A percentile compares a stretch with the other conserved stretches of the same genome.
Evolutionary conservation across 2,797 vertebrate species (phyloP).

Genomic region (Antennarius maculatus): DNA sequence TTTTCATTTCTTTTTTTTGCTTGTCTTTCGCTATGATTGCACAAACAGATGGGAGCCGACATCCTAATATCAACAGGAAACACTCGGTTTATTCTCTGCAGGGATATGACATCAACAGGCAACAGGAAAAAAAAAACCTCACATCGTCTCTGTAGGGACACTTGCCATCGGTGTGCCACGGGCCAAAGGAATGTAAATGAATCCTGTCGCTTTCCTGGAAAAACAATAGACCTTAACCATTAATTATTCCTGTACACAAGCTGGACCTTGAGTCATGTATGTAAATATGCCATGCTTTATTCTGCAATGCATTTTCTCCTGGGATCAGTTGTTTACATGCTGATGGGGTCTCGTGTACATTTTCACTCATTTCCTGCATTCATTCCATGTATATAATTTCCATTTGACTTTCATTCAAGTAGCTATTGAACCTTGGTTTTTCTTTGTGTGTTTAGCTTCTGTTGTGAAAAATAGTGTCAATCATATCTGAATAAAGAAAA

Average conservation of each 20-base stretch:
- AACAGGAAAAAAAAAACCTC: constrained; percentile 51
- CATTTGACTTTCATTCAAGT: neutral
- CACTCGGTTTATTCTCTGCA: constrained; percentile 54
- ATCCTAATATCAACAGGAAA: constrained; percentile 74
- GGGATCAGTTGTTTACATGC: constrained; percentile 1
- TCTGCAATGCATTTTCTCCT: neutral
- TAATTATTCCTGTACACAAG: constrained; percentile 27
- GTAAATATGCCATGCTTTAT: neutral
- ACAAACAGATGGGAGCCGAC: constrained; percentile 66
- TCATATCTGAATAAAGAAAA: constrained; percentile 6
- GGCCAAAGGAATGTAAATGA: constrained; percentile 55
- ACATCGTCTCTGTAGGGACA: constrained; percentile 41
- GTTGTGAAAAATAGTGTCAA: neutral
- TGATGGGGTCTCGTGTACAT: neutral
- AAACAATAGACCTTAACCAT: constrained; percentile 34
- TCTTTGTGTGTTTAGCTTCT: constrained; percentile 8
- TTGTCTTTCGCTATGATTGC: constrained; percentile 45
- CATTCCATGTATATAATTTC: constrained; percentile 29
- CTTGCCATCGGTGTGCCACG: neutral
- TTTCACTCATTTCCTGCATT: constrained; percentile 48
- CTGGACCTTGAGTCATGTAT: constrained; percentile 19
- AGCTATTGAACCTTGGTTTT: constrained; percentile 1
- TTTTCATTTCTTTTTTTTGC: neutral
- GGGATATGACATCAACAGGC: constrained; percentile 70
- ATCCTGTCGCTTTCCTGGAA: constrained; percentile 46